These are phyloP conservation scores for Nothobranchius furzeri DNA, from an alignment of 2,113 vertebrate species.

Conservation along the genomic window DNA sequence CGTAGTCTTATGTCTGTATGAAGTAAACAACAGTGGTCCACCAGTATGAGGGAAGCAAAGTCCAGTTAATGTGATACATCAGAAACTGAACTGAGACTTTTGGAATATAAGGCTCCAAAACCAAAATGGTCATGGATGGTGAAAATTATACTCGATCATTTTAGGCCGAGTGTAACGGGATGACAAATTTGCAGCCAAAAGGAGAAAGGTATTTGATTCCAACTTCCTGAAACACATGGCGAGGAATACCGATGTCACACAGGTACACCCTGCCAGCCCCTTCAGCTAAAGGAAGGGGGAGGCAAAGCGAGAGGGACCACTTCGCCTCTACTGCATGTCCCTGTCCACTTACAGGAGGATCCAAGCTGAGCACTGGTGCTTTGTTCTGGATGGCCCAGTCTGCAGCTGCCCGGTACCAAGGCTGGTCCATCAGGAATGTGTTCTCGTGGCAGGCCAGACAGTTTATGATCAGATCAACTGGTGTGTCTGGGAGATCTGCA, in stretches of 20 bases:
- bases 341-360: slow-evolving; percentile 87
- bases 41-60: slow-evolving; percentile 10
- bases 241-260: slow-evolving; percentile 95
- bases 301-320: slow-evolving; percentile 94
- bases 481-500: slow-evolving; percentile 92
- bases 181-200: slow-evolving; percentile 98
- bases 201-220: slow-evolving; percentile 96
- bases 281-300: slow-evolving; percentile 89
- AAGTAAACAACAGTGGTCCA: slow-evolving; percentile 25
- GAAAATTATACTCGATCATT: slow-evolving; percentile 19
- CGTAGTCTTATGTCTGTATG: slow-evolving; percentile 7
- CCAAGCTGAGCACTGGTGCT: slow-evolving; percentile 93
- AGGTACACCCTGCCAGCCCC: slow-evolving; percentile 90
- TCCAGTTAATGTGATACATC: slow-evolving; percentile 13
- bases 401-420: slow-evolving; percentile 93
- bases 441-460: slow-evolving; percentile 97
- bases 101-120: slow-evolving; percentile 47
- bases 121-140: slow-evolving; percentile 36
- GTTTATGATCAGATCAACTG: slow-evolving; percentile 97
- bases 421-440: slow-evolving; percentile 92
- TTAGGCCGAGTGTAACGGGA: slow-evolving; percentile 92
- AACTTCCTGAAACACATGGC: slow-evolving; percentile 94
- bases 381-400: slow-evolving; percentile 98
- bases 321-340: slow-evolving; percentile 93
- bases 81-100: slow-evolving; percentile 32